Base-by-base conservation (phyloP, 1,140 invertebrate species). In the Diachasma alloeum region DNA sequence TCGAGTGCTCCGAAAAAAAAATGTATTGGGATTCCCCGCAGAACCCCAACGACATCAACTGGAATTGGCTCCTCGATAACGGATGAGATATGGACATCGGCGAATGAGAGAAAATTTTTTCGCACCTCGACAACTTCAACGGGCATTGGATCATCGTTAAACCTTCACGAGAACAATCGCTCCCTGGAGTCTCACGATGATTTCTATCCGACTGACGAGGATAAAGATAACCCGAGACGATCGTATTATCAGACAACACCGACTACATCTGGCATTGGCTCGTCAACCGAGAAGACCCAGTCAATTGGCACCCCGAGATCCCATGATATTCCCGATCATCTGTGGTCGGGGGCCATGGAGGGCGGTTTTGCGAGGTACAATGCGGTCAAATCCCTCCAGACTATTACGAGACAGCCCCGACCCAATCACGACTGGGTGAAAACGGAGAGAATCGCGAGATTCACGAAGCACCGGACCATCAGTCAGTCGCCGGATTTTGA, bases 381-480 rank as follows among this genome's bases (percentile, higher is more conserved):
- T 69, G 81, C 83, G 0, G 81, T 85, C 72, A 85, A 85, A 42
- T 86, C 84, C 0, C 74, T 85, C 15, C 80, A 83, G 37, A 85
- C 83, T 8, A 84, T 87, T 59, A 85, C 85, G 0, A 77, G 85
- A 0, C 85, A 87, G 37, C 85, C 85, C 0, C 76, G 85, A 31
- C 85, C 85, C 0, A 87, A 86, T 74, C 85, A 86, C 78, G 85
- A 87, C 26, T 87, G 85, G 85, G 84, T 86, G 9, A 83, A 81
- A 24, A 86, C 84, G 9, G 85, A 87, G 59, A 81, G 79, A 69
- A 83, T 86, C 59, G 83, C 85, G 0, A 81, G 85, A 53, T 85
- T 84, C 78, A 80, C 80, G 39, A 87, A 86, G 66, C 85, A 87
- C 22, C 81, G 85, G 0, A 86, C 85, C 8, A 86, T 87, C 72